A percentile compares a stretch with the other conserved stretches of the same genome.
Conservation (phyloP, 1,140 invertebrate genomes). For the Anagrus nilaparvatae region DNA sequence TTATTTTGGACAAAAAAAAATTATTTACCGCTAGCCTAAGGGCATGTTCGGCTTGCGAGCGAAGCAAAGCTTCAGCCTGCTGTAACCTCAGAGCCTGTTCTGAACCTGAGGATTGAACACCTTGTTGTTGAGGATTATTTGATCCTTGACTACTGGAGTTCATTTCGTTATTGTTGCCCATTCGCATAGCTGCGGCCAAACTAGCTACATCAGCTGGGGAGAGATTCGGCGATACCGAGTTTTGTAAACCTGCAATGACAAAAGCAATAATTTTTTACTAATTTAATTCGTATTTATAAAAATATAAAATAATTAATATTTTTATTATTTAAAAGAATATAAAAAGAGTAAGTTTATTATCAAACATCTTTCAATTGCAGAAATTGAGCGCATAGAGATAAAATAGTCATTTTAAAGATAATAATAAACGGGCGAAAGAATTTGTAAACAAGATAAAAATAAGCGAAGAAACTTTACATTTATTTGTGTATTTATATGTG, state of each 20-base stretch:
- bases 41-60: conserved; percentile 73
- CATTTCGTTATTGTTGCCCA: conserved; percentile 52
- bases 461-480: no score
- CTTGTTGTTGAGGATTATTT: conserved; percentile 42
- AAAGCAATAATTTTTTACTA: no score
- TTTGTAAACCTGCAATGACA: conserved; percentile 33
- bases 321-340: no score
- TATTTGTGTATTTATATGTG: no score
- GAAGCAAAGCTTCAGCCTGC: conserved; percentile 67
- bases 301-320: no score
- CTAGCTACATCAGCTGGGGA: conserved; percentile 64
- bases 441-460: no score
- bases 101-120: conserved; percentile 45
- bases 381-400: no score
- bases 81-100: conserved; percentile 64
- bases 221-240: conserved; percentile 39
- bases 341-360: no score
- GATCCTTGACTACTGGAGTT: conserved; percentile 42
- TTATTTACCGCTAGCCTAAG: conserved; percentile 61
- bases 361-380: no score
- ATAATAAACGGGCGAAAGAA: no score
- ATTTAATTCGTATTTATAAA: no score
- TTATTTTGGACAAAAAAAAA: background rate
- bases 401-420: no score
- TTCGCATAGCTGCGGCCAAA: conserved; percentile 68